Evolutionary conservation across 2,113 vertebrate species (phyloP).

Genomic region (Empidonax alnorum): DNA sequence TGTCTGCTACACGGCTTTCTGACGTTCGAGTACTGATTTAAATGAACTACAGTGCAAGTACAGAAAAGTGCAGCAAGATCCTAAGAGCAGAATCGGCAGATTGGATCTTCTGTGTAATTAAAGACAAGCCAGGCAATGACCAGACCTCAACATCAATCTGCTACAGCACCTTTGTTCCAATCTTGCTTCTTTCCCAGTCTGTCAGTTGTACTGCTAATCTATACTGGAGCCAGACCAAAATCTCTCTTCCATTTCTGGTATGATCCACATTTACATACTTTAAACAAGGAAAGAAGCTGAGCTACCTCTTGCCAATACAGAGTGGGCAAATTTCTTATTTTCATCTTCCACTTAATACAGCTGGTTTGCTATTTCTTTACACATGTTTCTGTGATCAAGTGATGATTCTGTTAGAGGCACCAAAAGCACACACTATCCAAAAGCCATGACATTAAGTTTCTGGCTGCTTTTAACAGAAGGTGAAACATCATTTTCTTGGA

Average conservation of each 20-base stretch:
- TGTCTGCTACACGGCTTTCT: not conserved
- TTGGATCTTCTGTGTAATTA: not conserved
- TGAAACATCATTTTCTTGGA: not conserved
- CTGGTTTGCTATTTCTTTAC: not conserved
- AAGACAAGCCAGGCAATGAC: not conserved
- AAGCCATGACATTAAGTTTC: not conserved
- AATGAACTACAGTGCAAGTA: not conserved
- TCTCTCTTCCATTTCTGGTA: not conserved
- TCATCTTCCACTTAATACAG: not conserved
- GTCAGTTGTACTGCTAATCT: rapidly evolving
- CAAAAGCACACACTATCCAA: not conserved
- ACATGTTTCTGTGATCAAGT: not conserved
- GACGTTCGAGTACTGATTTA: not conserved
- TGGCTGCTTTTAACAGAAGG: not conserved
- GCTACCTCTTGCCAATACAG: not conserved
- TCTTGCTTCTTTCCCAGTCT: not conserved
- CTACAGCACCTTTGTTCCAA: not conserved
- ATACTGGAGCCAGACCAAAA: not conserved
- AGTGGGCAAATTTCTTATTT: not conserved
- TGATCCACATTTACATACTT: not conserved
- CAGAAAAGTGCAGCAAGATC: not conserved
- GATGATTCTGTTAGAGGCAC: not conserved
- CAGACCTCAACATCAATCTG: not conserved
- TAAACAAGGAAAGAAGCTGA: not conserved
- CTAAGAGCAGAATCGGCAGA: not conserved